Conservation (phyloP, 2,888 invertebrate species). For the Macrophya alboannulata region DNA sequence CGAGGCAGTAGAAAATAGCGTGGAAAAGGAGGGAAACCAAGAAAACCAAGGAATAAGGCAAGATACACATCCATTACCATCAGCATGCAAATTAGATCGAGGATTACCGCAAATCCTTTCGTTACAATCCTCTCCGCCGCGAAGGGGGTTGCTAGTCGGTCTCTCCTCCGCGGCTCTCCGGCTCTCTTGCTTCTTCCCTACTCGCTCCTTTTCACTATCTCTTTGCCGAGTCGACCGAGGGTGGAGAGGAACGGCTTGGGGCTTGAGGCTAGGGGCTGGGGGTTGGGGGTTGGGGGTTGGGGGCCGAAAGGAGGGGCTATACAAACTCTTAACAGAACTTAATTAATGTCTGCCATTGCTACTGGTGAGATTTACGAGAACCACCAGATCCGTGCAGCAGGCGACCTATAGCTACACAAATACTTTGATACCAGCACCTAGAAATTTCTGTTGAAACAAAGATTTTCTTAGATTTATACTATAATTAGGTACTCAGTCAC, state of each 20-base stretch:
- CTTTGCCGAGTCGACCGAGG: conserved; percentile 64
- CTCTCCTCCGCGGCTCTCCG: conserved; percentile 15
- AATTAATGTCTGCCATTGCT: conserved; percentile 75
- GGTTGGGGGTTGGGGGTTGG: conserved; percentile 60
- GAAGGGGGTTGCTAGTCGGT: conserved; percentile 52
- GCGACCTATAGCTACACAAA: conserved; percentile 39
- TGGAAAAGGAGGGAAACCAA: conserved; percentile 37
- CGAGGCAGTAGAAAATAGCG: conserved; percentile 9
- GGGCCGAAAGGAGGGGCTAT: conserved; percentile 61
- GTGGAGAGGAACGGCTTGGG: conserved; percentile 59
- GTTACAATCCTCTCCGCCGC: conserved; percentile 74
- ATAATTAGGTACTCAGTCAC: not conserved
- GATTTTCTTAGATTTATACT: conserved; percentile 9
- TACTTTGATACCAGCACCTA: conserved; percentile 38
- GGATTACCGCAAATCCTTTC: conserved; percentile 79
- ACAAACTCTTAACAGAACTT: conserved; percentile 75
- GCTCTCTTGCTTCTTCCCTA: conserved; percentile 18
- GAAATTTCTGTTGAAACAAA: conserved; percentile 32
- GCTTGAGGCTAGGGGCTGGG: conserved; percentile 24
- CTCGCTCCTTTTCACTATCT: conserved; percentile 64
- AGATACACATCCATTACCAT: conserved; percentile 78
- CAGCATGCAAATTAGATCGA: conserved; percentile 79
- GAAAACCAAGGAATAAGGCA: conserved; percentile 68
- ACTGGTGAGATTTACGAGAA: conserved; percentile 70
- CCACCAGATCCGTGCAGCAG: conserved; percentile 37